A percentile compares a stretch with the other conserved stretches of the same genome.
These are phyloP conservation scores for Pomacea maculata DNA, from an alignment of 1,140 invertebrate species.

Conservation along the genomic window DNA sequence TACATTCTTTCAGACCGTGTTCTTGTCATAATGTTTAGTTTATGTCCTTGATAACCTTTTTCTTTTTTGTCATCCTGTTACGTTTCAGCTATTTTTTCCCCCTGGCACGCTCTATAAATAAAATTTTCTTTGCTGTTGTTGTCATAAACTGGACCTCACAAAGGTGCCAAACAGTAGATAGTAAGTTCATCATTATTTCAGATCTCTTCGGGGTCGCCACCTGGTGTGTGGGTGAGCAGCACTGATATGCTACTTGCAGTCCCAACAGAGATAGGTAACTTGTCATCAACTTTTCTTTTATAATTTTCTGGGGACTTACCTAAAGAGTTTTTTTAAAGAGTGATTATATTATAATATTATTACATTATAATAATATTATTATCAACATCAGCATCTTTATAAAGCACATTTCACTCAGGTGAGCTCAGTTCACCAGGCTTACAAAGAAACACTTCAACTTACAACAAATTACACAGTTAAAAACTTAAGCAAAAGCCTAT, in stretches of 20 bases:
- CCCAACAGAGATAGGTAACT: conserved; percentile 49
- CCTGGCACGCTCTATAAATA: too few relatives aligned
- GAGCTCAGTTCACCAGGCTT: too few relatives aligned
- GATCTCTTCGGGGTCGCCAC: conserved; percentile 53
- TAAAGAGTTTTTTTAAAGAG: not conserved
- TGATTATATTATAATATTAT: not conserved
- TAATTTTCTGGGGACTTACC: not conserved
- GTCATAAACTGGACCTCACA: not conserved
- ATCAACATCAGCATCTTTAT: too few relatives aligned
- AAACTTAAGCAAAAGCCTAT: too few relatives aligned
- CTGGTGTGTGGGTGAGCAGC: conserved; percentile 68
- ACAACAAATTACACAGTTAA: too few relatives aligned
- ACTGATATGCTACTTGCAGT: conserved; percentile 66
- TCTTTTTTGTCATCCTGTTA: too few relatives aligned
- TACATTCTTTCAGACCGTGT: too few relatives aligned
- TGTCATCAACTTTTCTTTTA: not conserved
- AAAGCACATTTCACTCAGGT: too few relatives aligned
- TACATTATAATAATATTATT: not conserved
- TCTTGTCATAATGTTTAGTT: too few relatives aligned
- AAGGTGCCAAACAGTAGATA: conserved; percentile 3
- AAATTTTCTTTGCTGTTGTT: not conserved
- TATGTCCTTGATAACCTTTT: too few relatives aligned
- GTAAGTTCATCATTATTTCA: conserved; percentile 33
- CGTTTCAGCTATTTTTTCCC: too few relatives aligned
- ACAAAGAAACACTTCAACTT: too few relatives aligned